Base-by-base conservation (phyloP, 2,888 invertebrate genomes). In the Pristionchus japonicus region DNA sequence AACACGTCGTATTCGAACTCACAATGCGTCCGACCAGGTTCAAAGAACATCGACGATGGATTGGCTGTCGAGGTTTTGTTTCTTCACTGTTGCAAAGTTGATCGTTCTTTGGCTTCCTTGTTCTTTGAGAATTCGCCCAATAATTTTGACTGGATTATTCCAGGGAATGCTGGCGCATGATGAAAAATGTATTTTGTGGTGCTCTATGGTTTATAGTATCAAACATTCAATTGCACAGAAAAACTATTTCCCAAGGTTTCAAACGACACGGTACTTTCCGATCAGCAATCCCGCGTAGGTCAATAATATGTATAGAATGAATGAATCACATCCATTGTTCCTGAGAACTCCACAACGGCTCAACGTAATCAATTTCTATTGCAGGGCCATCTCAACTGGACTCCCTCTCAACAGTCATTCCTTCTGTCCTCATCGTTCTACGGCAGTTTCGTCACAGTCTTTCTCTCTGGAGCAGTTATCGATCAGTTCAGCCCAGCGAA, bases 401-500 rank as follows among this genome's bases (percentile, higher is more conserved):
- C 86, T 9, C 86, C 86, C 1, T 70, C 86, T 11, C 49, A 86
- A 37, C 86, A 86, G 34, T 67, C 86, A 1, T 70, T 86, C 70
- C 47, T 86, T 4, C 34, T 86, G 3, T 86, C 86, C 23, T 70
- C 70, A 13, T 67, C 86, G 6, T 86, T 86, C 86, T 86, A 86
- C 37, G 86, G 86, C 67, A 70, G 86, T 34, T 67, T 70, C 86
- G 23, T 70, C 34, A 86, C 70, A 47, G 37, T 86, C 31, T 57
- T 86, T 49, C 23, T 86, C 9, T 86, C 86, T 0, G 86, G 86
- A 2, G 49, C 47, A 23, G 11, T 70, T 7, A 34, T 57, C 13
- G 86, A 86, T 47, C 70, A 70, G 37, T 86, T 70, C 70, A 57
- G 86, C n/a, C 86, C 86, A 0, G 9, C 31, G 4, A 67, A 17